Base-by-base conservation (phyloP, 2,888 invertebrate genomes). In the Diogma glabrata region DNA sequence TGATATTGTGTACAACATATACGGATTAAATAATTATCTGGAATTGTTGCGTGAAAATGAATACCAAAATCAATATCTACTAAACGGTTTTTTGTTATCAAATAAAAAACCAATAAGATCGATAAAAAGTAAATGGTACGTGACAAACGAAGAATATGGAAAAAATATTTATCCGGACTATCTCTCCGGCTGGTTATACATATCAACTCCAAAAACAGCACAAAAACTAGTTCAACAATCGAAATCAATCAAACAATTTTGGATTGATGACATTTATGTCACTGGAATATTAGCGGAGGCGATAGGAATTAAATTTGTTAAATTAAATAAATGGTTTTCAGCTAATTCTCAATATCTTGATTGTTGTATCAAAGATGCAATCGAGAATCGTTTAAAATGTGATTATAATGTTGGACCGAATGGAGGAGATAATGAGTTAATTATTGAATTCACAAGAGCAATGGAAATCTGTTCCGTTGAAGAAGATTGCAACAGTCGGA, bases 211-310 rank as follows among this genome's bases (percentile, higher is more conserved):
- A 1, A 69, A 75, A 55, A 75, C 81, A 2, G 83, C 82, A 1
- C 62, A 63, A 16, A 70, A 70, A 17, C 62, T 93, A 48, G 71
- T 78, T 19, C 62, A 72, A 3, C 71, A 76, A 57, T 76, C 81
- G 1, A 63, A 70, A 24, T 63, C 68, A 28, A 70, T 77, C n/a
- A 71, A 75, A 16, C 86, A 82, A 60, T 92, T 94, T 69, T 94
- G 93, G 92, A 90, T 94, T 53, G 93, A 94, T 63, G 93, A 94
- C 64, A 82, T 87, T 43, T 85, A 82, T 64, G 70, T 93, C 0
- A 93, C 92, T 1, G 93, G 93, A 2, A 72, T 89, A 47, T 67
- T 92, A 24, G 75, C 82, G 7, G 70, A 78, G 50, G 69, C 74
- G 23, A 64, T 79, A 20, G 70, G 72, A 33, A 72, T 84, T n/a